Base-by-base conservation (phyloP, 92 coral and sea anemone species). In the Zoanthus gigantus region DNA sequence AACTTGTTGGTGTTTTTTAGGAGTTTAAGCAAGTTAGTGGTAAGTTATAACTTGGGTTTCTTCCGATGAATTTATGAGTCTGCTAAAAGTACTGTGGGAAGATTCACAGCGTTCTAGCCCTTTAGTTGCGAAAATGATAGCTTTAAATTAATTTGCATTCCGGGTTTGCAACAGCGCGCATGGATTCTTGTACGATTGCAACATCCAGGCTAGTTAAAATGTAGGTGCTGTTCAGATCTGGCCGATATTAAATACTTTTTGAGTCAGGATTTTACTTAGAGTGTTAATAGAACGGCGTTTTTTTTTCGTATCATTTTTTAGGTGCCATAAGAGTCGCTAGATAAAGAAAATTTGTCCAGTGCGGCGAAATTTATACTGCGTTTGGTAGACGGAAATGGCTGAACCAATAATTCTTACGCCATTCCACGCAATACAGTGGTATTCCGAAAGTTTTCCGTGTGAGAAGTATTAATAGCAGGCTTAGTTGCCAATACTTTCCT, bases 121-220 rank as follows among this genome's bases (percentile, higher is more conserved):
- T 79, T 42, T 61, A 6, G 52, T 9, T 10, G 6, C 54, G 1
- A 79, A 61, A 79, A 18, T n/a, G 56, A 3, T 10, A 61, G 57
- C 53, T 42, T 61, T 16, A 37, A 79, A 44, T 45, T 58, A 60
- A 60, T 79, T 79, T 79, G 72, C 84, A 61, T 79, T 61, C 65
- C 23, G 52, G 68, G 45, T 78, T 60, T 56, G 47, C 52, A 44
- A 66, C 60, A 42, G 74, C 56, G 28, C 74, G 56, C 74, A 68
- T 3, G 37, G 34, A 48, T 45, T 79, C 42, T 9, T 50, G 65
- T 50, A 17, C 44, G 67, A 76, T 76, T 76, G 82, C 82, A 76
- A 76, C 82, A 76, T 53, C 44, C 80, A 50, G 80, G 42, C 50
- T 50, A 13, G 34, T 76, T 50, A n/a, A 76, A 76, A n/a, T 11